Conservation (phyloP, 1,140 invertebrate species). For the Uloborus diversus region DNA sequence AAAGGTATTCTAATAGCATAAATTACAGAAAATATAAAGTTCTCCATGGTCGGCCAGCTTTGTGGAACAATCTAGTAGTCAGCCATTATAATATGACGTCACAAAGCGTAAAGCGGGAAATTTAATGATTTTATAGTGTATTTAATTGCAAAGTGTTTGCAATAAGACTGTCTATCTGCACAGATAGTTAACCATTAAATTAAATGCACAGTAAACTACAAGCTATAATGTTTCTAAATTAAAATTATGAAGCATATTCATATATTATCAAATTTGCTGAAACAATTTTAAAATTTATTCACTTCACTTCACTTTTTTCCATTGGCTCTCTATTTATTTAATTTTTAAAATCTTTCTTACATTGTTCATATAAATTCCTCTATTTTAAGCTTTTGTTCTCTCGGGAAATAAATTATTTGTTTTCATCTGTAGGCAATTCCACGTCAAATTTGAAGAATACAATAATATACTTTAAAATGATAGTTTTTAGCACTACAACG, state of each 20-base stretch:
- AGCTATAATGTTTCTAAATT: background rate
- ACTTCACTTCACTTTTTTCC: background rate
- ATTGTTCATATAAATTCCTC: no score
- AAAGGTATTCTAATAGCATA: background rate
- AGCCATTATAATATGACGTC: conserved; percentile 43
- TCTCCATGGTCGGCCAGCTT: background rate
- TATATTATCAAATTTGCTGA: background rate
- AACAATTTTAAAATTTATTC: background rate
- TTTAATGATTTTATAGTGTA: conserved; percentile 10
- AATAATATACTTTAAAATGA: no score
- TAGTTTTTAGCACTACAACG: no score
- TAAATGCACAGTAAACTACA: background rate
- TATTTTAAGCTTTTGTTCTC: no score
- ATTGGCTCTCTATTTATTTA: no score
- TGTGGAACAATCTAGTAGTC: conserved; percentile 32
- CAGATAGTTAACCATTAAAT: background rate
- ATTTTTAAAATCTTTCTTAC: no score
- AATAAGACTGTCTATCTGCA: no score
- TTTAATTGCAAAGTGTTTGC: no score
- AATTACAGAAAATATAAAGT: background rate
- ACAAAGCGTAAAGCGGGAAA: conserved; percentile 20
- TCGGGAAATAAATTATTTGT: no score
- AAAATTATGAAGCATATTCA: background rate
- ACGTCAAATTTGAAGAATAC: no score
- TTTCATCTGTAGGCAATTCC: no score